These are phyloP conservation scores for Rotaria sp. DNA, from an alignment of 2,888 invertebrate genomes.

Conservation along the genomic window DNA sequence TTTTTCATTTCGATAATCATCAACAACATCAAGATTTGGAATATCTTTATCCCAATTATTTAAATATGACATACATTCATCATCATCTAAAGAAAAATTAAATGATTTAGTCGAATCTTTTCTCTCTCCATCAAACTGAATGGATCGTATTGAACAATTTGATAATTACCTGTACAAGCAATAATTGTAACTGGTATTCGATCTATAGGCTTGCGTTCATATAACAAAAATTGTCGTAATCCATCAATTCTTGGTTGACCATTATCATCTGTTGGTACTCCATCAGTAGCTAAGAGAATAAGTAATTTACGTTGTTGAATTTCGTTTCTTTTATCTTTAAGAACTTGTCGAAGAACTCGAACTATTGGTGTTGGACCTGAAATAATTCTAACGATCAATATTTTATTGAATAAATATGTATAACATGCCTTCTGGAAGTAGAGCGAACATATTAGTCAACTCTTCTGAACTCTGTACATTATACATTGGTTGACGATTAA, in stretches of 20 bases:
- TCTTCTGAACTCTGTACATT: neutral
- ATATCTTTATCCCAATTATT: conserved; percentile 37
- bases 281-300: conserved; percentile 36
- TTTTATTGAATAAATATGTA: no score
- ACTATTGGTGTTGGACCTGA: conserved; percentile 32
- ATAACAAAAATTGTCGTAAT: conserved; percentile 27
- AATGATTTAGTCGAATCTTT: no score
- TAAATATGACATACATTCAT: conserved; percentile 35
- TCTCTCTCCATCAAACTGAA: no score
- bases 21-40: conserved; percentile 36
- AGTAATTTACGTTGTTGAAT: conserved; percentile 34
- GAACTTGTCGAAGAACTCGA: neutral
- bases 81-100: neutral
- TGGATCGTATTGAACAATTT: no score
- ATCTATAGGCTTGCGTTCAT: neutral
- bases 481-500: conserved; percentile 29
- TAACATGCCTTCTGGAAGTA: neutral
- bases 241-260: conserved; percentile 21
- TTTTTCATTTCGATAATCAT: conserved; percentile 36
- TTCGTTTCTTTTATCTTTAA: neutral
- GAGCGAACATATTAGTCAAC: conserved; percentile 14
- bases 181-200: conserved; percentile 33
- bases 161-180: conserved; percentile 28
- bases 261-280: conserved; percentile 34
- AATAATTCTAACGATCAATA: neutral